These are phyloP conservation scores for Fulmarus glacialis DNA, from an alignment of 2,113 vertebrate genomes.

Conservation along the genomic window DNA sequence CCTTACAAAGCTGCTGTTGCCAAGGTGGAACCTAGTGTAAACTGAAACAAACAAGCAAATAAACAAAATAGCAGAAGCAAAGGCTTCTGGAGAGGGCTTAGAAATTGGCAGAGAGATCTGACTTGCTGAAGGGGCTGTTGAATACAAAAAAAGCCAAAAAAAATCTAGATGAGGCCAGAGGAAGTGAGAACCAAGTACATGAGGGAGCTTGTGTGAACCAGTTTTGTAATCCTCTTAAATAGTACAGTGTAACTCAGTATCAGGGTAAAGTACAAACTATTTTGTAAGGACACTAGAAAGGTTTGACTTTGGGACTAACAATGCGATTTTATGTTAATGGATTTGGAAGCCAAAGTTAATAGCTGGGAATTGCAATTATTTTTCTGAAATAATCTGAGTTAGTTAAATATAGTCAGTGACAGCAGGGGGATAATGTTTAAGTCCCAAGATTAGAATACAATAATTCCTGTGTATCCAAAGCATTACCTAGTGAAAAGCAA, in stretches of 20 bases:
- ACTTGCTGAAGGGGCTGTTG: rapidly evolving
- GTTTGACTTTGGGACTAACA: background rate
- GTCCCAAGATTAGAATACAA: background rate
- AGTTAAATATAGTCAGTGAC: background rate
- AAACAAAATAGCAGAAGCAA: background rate
- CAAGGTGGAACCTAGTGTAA: background rate
- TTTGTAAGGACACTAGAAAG: background rate
- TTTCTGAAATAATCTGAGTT: background rate
- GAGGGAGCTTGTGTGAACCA: background rate
- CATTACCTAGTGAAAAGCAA: conserved; percentile 15
- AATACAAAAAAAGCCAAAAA: background rate
- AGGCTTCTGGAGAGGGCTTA: background rate
- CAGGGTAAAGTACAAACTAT: background rate
- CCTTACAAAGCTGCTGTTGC: background rate
- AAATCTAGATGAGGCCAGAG: background rate
- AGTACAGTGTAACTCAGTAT: background rate
- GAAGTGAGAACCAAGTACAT: background rate
- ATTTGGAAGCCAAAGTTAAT: background rate
- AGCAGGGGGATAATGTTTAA: background rate
- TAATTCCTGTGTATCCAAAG: conserved; percentile 29
- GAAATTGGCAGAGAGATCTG: background rate
- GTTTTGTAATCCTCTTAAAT: background rate
- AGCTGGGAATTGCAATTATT: background rate
- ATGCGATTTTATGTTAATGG: background rate
- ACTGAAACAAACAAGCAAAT: background rate